Base-by-base conservation (phyloP, 2,113 vertebrate species). In the Melanerpes formicivorus region DNA sequence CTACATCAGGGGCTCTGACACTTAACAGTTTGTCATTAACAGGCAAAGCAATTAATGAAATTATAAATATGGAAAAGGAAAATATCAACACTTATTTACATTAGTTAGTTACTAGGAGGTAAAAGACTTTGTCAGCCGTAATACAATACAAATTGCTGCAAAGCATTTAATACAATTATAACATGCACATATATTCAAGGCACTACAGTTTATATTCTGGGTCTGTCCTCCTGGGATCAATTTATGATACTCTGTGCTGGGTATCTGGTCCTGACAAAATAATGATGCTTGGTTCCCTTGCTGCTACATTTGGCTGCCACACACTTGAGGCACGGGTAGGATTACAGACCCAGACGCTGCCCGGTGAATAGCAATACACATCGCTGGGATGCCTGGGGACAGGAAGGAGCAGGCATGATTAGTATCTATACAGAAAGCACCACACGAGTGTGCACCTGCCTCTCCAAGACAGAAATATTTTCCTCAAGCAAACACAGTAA, bases 91-190 rank as follows among this genome's bases (percentile, higher is more conserved):
- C n/a, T 94, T 37, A 84, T 84, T 91, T 91, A 93, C 52, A 77
- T 71, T 50, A 82, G 50, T 63, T 80, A 74, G 66, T 81, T 94
- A 88, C 87, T 92, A 79, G 86, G 84, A 94, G 50, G 93, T 70
- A 93, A 94, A 96, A 86, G 55, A 90, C 95, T 92, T 87, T 81
- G 92, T 94, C 93, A 96, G 95, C 93, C 87, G 72, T 85, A 93
- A 92, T 37, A 94, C 85, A 93, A 91, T 87, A 93, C 93, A 97
- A 96, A 96, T 95, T 93, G 88, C 90, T 92, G 84, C 62, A 96
- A 91, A 94, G 65, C 1, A 1, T 79, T 95, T 81, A 92, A 87
- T 81, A 84, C 19, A 62, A 95, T 91, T 90, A 55, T 26, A 89
- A 86, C 52, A 84, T 2, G 4, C 74, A 90, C 55, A 90, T 62